Percentiles rank a stretch among this genome's conserved stretches.
Evolutionary conservation across 23 tunicate species (phyloP).

Genomic region (Styela clava): DNA sequence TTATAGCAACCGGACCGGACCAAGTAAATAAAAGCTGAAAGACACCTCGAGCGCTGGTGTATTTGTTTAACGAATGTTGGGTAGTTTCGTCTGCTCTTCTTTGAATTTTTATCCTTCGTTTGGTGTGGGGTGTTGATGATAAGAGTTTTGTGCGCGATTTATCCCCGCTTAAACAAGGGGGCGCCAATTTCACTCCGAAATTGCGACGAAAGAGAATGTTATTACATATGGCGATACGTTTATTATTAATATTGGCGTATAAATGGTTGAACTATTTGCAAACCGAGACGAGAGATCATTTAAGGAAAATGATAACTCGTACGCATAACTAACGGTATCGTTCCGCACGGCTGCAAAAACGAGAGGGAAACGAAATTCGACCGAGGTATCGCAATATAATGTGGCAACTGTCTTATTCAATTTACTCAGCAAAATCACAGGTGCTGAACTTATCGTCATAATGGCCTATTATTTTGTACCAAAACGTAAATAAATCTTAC

Average conservation of each 20-base stretch:
- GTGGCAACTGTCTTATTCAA: no score
- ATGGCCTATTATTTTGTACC: no score
- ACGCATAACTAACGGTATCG: background rate
- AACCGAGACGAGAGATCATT: background rate
- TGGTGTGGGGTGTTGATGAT: no score
- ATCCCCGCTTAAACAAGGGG: no score
- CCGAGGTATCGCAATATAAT: background rate
- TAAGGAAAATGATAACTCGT: background rate
- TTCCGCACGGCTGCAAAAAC: background rate
- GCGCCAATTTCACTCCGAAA: background rate
- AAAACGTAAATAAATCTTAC: no score
- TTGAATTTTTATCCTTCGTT: no score
- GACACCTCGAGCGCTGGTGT: background rate
- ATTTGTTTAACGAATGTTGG: background rate
- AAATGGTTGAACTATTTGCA: background rate
- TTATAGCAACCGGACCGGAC: background rate
- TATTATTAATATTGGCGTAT: background rate
- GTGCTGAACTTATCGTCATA: no score
- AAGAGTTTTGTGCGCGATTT: no score
- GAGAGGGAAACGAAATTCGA: background rate
- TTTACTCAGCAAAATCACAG: no score
- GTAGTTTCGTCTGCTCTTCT: background rate
- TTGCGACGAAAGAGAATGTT: background rate
- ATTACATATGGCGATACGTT: background rate
- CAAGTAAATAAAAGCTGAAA: background rate